Percentiles rank a stretch among this genome's conserved stretches.
Evolutionary conservation across 2,888 invertebrate species (phyloP).

Genomic region (Lasioglossum zephyrum): DNA sequence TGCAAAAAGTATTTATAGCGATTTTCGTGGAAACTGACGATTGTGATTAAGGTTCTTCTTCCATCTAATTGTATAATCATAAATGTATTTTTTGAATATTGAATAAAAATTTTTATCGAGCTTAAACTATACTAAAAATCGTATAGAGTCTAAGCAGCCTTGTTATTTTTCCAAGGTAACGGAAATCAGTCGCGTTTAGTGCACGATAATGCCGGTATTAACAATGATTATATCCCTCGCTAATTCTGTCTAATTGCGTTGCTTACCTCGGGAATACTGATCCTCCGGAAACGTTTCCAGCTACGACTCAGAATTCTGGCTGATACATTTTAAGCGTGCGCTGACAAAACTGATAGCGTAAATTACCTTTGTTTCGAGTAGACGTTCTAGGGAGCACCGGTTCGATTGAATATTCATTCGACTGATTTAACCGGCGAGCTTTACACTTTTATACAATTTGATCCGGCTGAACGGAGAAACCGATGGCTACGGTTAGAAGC

Average conservation of each 20-base stretch:
- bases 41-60: background rate
- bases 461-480: conserved; percentile 8
- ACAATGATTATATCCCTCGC: conserved; percentile 15
- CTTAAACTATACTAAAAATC: background rate
- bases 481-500: background rate
- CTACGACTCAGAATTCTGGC: background rate
- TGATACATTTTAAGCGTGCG: conserved; percentile 25
- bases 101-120: background rate
- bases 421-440: conserved; percentile 4
- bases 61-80: background rate
- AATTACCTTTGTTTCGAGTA: conserved; percentile 21
- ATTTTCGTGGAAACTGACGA: too few relatives aligned
- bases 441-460: conserved; percentile 7
- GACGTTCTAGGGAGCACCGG: background rate
- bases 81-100: background rate
- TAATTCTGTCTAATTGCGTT: conserved; percentile 13
- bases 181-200: background rate
- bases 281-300: background rate
- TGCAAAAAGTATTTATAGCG: background rate
- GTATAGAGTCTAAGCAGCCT: background rate
- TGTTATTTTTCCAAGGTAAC: background rate
- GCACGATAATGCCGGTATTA: background rate
- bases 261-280: conserved; percentile 9
- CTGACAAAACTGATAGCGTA: background rate
- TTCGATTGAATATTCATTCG: conserved; percentile 38